These are phyloP conservation scores for Himantopus leucocephalus DNA, from an alignment of 2,113 vertebrate species.

Conservation along the genomic window DNA sequence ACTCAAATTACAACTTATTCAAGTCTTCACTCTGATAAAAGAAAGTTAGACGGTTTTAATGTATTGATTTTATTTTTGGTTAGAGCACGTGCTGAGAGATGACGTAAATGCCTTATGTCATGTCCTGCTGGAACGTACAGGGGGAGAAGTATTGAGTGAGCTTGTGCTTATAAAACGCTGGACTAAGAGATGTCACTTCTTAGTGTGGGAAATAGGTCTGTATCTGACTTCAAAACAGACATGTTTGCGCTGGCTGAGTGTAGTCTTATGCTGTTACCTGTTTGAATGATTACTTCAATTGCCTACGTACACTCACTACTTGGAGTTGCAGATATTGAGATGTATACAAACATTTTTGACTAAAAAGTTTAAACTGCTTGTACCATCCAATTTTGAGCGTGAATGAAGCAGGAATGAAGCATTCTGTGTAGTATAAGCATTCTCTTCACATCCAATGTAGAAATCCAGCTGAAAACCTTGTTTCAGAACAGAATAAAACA, in stretches of 20 bases:
- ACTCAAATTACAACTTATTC: not conserved
- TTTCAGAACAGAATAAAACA: not conserved
- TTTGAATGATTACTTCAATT: not conserved
- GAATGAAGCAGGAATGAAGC: not conserved
- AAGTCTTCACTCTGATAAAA: not conserved
- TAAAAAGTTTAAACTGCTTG: not conserved
- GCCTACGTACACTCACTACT: not conserved
- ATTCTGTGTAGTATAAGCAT: not conserved
- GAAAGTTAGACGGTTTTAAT: not conserved
- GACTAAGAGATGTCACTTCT: not conserved
- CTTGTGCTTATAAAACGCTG: not conserved
- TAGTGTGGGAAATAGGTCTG: not conserved
- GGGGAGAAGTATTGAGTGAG: not conserved
- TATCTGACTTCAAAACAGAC: not conserved
- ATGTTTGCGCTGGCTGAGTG: not conserved
- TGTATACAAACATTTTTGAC: not conserved
- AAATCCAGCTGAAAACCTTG: not conserved
- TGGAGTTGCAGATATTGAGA: not conserved
- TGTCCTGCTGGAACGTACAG: not conserved
- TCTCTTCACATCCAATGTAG: not conserved
- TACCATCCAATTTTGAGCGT: not conserved
- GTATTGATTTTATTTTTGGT: not conserved
- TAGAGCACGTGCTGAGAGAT: rapidly evolving
- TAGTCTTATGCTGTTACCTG: not conserved
- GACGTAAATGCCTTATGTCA: not conserved